Conservation (phyloP, 2,113 vertebrate species). For the Tragulus kanchil region DNA sequence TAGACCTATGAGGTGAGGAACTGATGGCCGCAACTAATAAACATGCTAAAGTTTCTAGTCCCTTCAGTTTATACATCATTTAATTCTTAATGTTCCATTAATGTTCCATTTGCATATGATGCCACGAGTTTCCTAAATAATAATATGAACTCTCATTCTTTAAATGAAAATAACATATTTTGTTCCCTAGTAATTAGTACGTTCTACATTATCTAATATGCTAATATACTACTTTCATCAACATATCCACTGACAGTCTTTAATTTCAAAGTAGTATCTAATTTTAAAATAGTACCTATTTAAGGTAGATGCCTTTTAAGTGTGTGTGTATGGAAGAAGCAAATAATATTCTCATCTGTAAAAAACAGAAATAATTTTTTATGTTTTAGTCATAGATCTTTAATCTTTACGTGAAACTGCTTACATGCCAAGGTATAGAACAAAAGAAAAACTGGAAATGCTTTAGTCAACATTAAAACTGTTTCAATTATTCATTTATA, state of each 20-base stretch:
- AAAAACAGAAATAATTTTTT: not conserved
- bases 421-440: not conserved
- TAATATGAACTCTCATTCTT: not conserved
- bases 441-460: not conserved
- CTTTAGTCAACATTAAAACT: not conserved
- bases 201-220: not conserved
- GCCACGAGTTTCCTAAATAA: not conserved
- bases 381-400: not conserved
- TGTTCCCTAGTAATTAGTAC: not conserved
- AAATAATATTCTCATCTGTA: not conserved
- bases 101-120: not conserved
- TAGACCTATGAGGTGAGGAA: not conserved
- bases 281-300: not conserved
- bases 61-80: not conserved
- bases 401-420: not conserved
- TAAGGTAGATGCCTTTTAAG: not conserved
- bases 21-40: not conserved
- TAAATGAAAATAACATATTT: not conserved
- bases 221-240: not conserved
- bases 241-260: not conserved
- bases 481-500: slow-evolving; percentile 39
- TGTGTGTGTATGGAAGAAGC: not conserved
- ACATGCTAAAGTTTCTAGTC: not conserved
- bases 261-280: not conserved
- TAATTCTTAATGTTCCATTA: not conserved